phyloP scores from a whole-genome alignment of 2,113 vertebrate genomes.

The Rhagologus leucostigma region DNA sequence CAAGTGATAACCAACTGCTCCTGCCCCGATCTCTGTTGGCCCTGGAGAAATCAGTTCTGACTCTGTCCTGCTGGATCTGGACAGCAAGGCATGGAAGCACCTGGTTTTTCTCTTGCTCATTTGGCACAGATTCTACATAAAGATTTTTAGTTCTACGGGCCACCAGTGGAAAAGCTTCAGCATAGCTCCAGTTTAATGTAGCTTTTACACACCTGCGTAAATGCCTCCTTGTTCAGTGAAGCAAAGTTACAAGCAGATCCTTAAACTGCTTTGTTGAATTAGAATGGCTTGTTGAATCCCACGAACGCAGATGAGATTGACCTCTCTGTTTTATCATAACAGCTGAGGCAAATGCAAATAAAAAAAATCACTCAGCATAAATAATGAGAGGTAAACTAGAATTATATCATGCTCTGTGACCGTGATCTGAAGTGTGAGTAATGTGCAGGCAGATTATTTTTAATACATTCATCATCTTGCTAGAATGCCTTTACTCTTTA shows the following conservation, averaged over 20 bases:
- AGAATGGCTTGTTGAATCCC: background rate
- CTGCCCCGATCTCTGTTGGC: background rate
- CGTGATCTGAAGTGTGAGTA: conserved; percentile 36
- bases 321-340: background rate
- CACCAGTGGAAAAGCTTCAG: background rate
- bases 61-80: background rate
- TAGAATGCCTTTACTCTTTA: conserved; percentile 12
- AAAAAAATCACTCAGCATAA: conserved; percentile 53
- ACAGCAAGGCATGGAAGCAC: background rate
- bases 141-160: background rate
- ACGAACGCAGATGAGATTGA: conserved; percentile 25
- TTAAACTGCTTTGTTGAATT: background rate
- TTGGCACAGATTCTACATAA: background rate
- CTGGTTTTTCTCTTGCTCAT: background rate
- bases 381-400: conserved; percentile 63
- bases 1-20: background rate
- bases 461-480: conserved; percentile 49
- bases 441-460: conserved; percentile 50
- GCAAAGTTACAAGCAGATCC: background rate
- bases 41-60: background rate
- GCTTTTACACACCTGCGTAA: background rate
- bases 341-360: conserved; percentile 57
- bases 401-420: conserved; percentile 35
- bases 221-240: background rate
- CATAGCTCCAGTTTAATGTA: background rate